These are phyloP conservation scores for Melanargia galathea DNA, from an alignment of 2,888 invertebrate species.

Conservation along the genomic window DNA sequence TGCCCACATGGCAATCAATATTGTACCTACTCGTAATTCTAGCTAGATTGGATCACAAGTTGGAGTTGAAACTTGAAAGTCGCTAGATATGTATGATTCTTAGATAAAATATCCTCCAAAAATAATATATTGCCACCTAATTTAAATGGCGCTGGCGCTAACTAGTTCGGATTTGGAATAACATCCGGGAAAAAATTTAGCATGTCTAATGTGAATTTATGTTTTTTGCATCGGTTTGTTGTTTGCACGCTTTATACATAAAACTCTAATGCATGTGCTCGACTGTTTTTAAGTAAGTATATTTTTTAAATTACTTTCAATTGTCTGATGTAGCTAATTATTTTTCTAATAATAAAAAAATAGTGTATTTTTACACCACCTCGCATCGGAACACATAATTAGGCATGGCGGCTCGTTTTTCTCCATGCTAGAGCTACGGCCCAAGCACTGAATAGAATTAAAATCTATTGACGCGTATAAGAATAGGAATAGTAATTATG, in stretches of 20 bases:
- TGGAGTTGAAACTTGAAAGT: background rate
- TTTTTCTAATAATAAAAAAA: too few relatives aligned
- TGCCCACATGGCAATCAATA: too few relatives aligned
- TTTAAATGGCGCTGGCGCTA: slow-evolving; percentile 60
- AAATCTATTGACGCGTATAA: too few relatives aligned
- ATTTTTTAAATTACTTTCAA: too few relatives aligned
- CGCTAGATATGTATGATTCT: background rate
- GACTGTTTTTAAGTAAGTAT: too few relatives aligned
- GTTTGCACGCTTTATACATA: background rate
- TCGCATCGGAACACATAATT: too few relatives aligned
- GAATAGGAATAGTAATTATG: too few relatives aligned
- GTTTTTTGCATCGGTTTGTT: background rate
- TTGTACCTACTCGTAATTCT: background rate
- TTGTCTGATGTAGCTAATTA: too few relatives aligned
- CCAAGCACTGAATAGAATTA: too few relatives aligned
- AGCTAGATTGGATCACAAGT: background rate
- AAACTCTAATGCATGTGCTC: background rate
- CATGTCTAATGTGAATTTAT: background rate
- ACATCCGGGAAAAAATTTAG: slow-evolving; percentile 48
- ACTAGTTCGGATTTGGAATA: slow-evolving; percentile 48
- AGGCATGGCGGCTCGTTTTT: too few relatives aligned
- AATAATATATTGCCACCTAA: slow-evolving; percentile 56
- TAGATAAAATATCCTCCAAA: slow-evolving; percentile 42
- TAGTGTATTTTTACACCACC: too few relatives aligned
- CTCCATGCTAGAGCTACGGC: too few relatives aligned